A percentile compares a stretch with the other conserved stretches of the same genome.
phyloP scores from a whole-genome alignment of 1,140 invertebrate species.

The Drosophila hydei region DNA sequence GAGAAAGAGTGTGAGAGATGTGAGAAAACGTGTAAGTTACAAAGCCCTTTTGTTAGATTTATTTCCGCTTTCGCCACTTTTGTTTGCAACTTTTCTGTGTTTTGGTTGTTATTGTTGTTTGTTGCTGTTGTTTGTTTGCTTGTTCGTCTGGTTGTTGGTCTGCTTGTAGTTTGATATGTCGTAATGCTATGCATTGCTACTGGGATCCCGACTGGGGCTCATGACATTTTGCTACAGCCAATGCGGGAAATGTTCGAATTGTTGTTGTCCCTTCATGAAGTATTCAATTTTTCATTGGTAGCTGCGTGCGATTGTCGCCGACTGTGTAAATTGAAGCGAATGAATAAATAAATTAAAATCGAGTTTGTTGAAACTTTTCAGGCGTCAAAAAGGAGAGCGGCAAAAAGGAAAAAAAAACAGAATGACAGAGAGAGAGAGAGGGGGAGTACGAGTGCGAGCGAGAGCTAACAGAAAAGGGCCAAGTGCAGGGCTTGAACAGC shows the following conservation, averaged over 20 bases:
- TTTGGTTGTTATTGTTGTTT: conserved; percentile 14
- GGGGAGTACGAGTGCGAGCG: too few relatives aligned
- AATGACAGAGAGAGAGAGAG: not conserved
- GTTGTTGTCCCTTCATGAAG: conserved; percentile 48
- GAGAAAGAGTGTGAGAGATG: not conserved
- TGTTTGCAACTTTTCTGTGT: conserved; percentile 60
- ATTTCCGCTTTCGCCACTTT: conserved; percentile 73
- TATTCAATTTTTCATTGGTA: conserved; percentile 42
- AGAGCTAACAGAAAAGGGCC: too few relatives aligned
- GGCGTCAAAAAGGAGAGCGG: not conserved
- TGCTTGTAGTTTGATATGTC: conserved; percentile 55
- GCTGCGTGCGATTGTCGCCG: conserved; percentile 24
- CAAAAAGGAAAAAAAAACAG: not conserved
- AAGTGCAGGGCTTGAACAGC: conserved; percentile 1
- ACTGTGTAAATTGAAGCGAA: conserved; percentile 11
- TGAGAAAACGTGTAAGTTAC: conserved; percentile 36
- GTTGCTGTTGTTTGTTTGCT: conserved; percentile 20
- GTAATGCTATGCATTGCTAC: conserved; percentile 38
- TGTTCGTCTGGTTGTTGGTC: conserved; percentile 40
- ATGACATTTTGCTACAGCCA: conserved; percentile 13
- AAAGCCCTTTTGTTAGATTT: conserved; percentile 79
- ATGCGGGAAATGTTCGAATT: conserved; percentile 33
- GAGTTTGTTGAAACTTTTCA: conserved; percentile 32
- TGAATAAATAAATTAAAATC: conserved; percentile 57
- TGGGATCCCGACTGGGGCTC: conserved; percentile 2